Evolutionary conservation across 2,797 vertebrate species (phyloP).

Genomic region (Pitangus sulphuratus): DNA sequence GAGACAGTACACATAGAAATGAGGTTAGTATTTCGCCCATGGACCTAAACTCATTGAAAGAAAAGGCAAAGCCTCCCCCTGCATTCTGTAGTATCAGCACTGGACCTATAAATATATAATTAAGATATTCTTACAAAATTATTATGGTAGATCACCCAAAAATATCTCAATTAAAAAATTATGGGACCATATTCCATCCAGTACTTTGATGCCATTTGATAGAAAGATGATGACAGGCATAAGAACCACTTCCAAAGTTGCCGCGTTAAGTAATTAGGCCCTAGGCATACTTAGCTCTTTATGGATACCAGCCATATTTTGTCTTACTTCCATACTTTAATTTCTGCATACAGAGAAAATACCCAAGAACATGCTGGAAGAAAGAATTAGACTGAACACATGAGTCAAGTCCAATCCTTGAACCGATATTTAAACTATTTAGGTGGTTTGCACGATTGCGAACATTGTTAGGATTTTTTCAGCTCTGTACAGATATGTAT

Average conservation of each 20-base stretch:
- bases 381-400: background rate
- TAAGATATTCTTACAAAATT: slow-evolving; percentile 55
- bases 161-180: slow-evolving; percentile 61
- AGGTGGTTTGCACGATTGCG: background rate
- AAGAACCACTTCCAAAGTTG: slow-evolving; percentile 51
- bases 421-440: background rate
- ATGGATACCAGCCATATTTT: background rate
- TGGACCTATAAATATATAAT: slow-evolving; percentile 65
- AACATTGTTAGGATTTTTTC: background rate
- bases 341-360: background rate
- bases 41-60: background rate
- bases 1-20: background rate
- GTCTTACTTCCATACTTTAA: background rate
- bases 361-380: background rate
- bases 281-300: slow-evolving; percentile 14
- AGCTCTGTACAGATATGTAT: background rate
- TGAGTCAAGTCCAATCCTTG: background rate
- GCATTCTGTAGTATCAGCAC: background rate
- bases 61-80: background rate
- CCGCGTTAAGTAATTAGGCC: slow-evolving; percentile 60
- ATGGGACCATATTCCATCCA: slow-evolving; percentile 32
- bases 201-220: slow-evolving; percentile 46
- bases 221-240: slow-evolving; percentile 34
- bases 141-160: slow-evolving; percentile 35
- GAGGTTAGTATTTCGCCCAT: background rate